phyloP scores from a whole-genome alignment of 1,140 invertebrate species.

The Neotoxoptera formosana region DNA sequence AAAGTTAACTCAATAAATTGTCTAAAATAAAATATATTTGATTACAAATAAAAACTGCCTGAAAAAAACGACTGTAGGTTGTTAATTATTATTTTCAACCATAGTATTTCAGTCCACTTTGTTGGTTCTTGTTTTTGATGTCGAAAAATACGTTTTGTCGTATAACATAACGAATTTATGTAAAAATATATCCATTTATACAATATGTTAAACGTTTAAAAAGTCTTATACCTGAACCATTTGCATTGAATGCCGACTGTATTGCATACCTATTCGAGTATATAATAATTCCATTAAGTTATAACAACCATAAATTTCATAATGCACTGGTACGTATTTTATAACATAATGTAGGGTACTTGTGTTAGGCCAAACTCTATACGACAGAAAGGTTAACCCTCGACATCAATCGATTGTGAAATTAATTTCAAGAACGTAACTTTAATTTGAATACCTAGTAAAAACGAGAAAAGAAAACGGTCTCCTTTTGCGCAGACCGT shows the following conservation, averaged over 20 bases:
- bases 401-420: not conserved
- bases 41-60: not conserved
- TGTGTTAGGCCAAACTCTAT: not conserved
- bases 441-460: not conserved
- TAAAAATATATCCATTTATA: not conserved
- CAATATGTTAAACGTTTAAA: not conserved
- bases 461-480: not conserved
- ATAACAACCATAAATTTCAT: not conserved
- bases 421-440: not conserved
- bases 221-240: not conserved
- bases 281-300: not conserved
- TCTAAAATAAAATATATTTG: not conserved
- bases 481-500: not conserved
- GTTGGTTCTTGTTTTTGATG: not conserved
- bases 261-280: not conserved
- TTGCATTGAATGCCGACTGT: not conserved
- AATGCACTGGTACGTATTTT: not conserved
- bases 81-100: not conserved
- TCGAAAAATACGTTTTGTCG: not conserved
- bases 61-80: not conserved
- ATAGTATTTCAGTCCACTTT: not conserved
- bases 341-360: not conserved
- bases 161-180: not conserved
- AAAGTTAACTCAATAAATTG: conserved; percentile 2
- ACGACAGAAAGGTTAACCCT: not conserved